Conservation (phyloP, 2,888 invertebrate genomes). For the Gastracanthus pulcherrimus region DNA sequence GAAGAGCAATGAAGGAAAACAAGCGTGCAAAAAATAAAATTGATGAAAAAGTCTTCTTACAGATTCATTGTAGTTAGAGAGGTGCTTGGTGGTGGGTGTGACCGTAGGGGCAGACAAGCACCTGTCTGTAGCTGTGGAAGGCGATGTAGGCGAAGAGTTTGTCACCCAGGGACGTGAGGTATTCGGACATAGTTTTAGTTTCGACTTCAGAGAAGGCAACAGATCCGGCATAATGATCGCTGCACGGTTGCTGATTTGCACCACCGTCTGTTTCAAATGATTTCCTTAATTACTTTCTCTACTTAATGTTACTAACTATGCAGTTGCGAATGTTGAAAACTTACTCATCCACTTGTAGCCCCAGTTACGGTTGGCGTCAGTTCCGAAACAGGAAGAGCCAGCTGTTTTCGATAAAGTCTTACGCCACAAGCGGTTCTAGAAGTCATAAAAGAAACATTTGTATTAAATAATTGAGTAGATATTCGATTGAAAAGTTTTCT, state of each 20-base stretch:
- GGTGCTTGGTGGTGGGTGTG: slow-evolving; percentile 77
- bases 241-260: slow-evolving; percentile 80
- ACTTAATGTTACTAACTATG: too few relatives aligned
- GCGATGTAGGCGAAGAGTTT: slow-evolving; percentile 83
- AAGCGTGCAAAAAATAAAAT: neutral
- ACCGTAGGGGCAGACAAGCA: slow-evolving; percentile 85
- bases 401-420: slow-evolving; percentile 80
- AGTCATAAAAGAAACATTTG: too few relatives aligned
- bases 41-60: slow-evolving; percentile 62
- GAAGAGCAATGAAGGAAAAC: neutral
- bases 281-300: too few relatives aligned
- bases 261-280: slow-evolving; percentile 79
- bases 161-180: slow-evolving; percentile 78
- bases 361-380: slow-evolving; percentile 89
- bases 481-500: too few relatives aligned
- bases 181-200: slow-evolving; percentile 79
- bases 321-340: too few relatives aligned
- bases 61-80: slow-evolving; percentile 81
- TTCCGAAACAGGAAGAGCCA: slow-evolving; percentile 79
- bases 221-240: slow-evolving; percentile 83
- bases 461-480: too few relatives aligned
- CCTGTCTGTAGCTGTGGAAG: slow-evolving; percentile 87
- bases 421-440: slow-evolving; percentile 83
- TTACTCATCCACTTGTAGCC: slow-evolving; percentile 83
- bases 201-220: slow-evolving; percentile 86